phyloP scores from a whole-genome alignment of 2,113 vertebrate species.

The Zapus hudsonius region DNA sequence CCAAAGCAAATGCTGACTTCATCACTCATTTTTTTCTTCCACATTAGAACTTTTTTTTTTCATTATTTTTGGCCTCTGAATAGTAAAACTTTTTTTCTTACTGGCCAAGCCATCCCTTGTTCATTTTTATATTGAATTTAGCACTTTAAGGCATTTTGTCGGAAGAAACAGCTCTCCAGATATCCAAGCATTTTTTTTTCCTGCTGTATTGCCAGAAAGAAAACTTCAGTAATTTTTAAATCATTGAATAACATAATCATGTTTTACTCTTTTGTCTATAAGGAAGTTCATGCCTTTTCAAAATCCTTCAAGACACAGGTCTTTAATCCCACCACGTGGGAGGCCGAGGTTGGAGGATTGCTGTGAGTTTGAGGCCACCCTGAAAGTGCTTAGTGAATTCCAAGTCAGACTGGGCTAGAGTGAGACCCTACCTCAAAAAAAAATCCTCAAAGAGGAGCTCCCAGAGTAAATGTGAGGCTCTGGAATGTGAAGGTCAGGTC shows the following conservation, averaged over 20 bases:
- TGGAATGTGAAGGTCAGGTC: background rate
- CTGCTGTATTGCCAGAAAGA: background rate
- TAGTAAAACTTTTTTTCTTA: constrained; percentile 49
- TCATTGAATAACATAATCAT: background rate
- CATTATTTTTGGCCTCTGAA: constrained; percentile 34
- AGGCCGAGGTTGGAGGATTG: too few species aligned
- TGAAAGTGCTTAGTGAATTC: too few species aligned
- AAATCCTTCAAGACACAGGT: too few species aligned
- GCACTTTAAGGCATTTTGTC: constrained; percentile 31
- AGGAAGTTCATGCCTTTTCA: background rate
- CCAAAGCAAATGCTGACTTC: background rate
- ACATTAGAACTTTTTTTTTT: background rate
- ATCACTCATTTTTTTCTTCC: background rate
- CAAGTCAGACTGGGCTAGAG: too few species aligned
- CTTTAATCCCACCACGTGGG: too few species aligned
- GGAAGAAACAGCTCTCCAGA: background rate
- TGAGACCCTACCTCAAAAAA: background rate
- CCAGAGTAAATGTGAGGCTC: background rate
- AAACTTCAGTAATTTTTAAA: constrained; percentile 12
- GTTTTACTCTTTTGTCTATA: background rate
- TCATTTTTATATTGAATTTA: constrained; percentile 57
- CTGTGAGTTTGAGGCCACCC: too few species aligned
- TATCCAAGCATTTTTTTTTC: background rate
- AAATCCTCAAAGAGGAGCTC: background rate
- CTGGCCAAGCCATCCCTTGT: constrained; percentile 15